Conservation (phyloP, 2,797 vertebrate species). For the Cirrhinus molitorella region DNA sequence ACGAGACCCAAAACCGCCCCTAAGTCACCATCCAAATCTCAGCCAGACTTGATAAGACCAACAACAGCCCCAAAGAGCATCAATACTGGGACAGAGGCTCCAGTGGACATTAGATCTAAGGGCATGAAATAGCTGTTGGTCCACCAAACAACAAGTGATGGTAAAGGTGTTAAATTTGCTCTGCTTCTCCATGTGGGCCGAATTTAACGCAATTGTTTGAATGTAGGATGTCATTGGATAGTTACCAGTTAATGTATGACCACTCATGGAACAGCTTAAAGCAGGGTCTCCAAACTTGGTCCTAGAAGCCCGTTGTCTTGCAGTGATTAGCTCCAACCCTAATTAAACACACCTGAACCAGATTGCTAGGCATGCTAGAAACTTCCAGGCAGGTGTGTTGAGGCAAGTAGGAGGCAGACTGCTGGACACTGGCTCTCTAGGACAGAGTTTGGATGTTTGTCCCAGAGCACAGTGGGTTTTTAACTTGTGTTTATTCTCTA, state of each 20-base stretch:
- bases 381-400: no score
- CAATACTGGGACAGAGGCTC: neutral
- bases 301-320: no score
- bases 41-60: slow-evolving; percentile 37
- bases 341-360: no score
- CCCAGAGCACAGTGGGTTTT: no score
- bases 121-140: slow-evolving; percentile 1
- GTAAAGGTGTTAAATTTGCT: neutral
- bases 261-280: neutral
- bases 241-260: neutral
- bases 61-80: slow-evolving; percentile 28
- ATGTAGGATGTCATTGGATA: neutral
- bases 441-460: no score
- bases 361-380: no score
- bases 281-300: neutral
- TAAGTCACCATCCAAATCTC: slow-evolving; percentile 13
- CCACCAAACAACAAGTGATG: neutral
- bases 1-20: slow-evolving; percentile 38
- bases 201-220: neutral
- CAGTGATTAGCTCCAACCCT: no score
- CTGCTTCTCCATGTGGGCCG: neutral
- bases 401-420: no score
- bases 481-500: no score
- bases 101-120: slow-evolving; percentile 14
- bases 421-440: no score